Evolutionary conservation across 2,888 invertebrate genomes (phyloP).

Genomic region (Pseudoips prasinana): DNA sequence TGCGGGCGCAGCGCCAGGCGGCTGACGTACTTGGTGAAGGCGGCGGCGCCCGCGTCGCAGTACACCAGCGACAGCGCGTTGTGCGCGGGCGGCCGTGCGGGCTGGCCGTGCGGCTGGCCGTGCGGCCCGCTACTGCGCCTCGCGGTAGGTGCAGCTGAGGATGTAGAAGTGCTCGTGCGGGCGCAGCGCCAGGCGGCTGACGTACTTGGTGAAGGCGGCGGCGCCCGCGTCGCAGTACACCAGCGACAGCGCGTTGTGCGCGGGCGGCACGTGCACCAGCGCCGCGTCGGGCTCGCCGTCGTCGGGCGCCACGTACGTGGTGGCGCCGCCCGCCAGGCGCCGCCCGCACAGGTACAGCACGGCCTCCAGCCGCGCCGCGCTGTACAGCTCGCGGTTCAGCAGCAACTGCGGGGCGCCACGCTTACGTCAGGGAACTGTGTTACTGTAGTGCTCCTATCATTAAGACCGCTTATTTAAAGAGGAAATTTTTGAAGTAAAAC

Average conservation of each 20-base stretch:
- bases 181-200: conserved; percentile 49
- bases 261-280: conserved; percentile 83
- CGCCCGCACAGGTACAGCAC: conserved; percentile 57
- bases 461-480: no score
- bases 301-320: conserved; percentile 63
- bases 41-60: no score
- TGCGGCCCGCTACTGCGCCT: no score
- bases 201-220: conserved; percentile 72
- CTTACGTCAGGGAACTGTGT: no score
- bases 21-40: no score
- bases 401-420: conserved; percentile 52
- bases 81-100: conserved; percentile 71
- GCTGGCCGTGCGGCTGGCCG: no score
- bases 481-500: no score
- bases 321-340: conserved; percentile 48
- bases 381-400: conserved; percentile 61
- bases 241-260: conserved; percentile 85
- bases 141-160: conserved; percentile 55
- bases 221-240: conserved; percentile 82
- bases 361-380: conserved; percentile 50
- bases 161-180: conserved; percentile 53
- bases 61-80: no score
- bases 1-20: no score
- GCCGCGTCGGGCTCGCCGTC: conserved; percentile 54
- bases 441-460: no score